These are phyloP conservation scores for Chloroclysta siterata DNA, from an alignment of 2,888 invertebrate species.

Conservation along the genomic window DNA sequence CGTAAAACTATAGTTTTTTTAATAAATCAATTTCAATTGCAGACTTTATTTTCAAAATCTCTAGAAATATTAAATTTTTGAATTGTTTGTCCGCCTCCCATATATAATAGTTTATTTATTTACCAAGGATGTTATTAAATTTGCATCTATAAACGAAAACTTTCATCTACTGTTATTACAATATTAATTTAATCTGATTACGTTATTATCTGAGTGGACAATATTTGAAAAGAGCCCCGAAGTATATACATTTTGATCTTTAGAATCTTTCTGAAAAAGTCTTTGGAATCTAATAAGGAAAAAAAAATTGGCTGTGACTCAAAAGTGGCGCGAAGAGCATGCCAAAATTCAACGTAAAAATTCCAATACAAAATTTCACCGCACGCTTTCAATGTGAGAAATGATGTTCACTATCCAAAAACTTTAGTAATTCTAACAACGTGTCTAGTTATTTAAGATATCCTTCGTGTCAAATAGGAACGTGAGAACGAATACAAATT, in stretches of 20 bases:
- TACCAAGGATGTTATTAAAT: too few species aligned
- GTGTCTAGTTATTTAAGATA: slow-evolving; percentile 12
- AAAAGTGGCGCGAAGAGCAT: neutral
- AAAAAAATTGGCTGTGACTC: neutral
- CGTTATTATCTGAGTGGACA: too few species aligned
- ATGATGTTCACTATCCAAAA: slow-evolving; percentile 12
- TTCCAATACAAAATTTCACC: slow-evolving; percentile 6
- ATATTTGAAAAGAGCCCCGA: too few species aligned
- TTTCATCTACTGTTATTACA: too few species aligned
- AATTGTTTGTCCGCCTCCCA: too few species aligned
- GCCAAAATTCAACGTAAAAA: slow-evolving; percentile 9
- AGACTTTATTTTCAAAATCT: too few species aligned
- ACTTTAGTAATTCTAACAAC: slow-evolving; percentile 11
- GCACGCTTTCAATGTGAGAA: slow-evolving; percentile 12
- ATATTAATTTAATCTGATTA: too few species aligned
- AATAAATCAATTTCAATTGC: neutral
- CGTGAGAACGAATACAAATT: slow-evolving; percentile 11
- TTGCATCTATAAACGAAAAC: too few species aligned
- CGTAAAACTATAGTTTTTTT: neutral
- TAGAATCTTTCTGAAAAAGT: neutral
- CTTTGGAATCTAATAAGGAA: neutral
- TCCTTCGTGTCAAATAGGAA: neutral
- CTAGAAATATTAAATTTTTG: too few species aligned
- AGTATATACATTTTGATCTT: too few species aligned
- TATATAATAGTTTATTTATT: too few species aligned